These are phyloP conservation scores for Ceyx cyanopectus DNA, from an alignment of 2,113 vertebrate genomes.

Conservation along the genomic window DNA sequence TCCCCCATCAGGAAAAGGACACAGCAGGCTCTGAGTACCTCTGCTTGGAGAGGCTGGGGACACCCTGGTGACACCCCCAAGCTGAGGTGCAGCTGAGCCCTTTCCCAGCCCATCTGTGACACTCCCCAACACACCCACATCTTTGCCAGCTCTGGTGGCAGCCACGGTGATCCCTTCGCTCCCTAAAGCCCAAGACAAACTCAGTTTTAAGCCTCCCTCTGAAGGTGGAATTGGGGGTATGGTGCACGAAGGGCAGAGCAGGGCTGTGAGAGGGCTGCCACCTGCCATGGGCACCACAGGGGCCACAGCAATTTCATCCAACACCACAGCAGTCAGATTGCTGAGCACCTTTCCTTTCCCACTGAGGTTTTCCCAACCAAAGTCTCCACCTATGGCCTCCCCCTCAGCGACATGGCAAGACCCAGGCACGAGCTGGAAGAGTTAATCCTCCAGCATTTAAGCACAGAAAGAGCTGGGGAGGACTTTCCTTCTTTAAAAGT, in stretches of 20 bases:
- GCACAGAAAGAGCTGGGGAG: background rate
- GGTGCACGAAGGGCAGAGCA: accelerated
- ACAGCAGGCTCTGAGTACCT: background rate
- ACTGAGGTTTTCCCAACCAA: background rate
- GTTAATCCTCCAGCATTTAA: conserved; percentile 59
- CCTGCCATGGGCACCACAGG: accelerated
- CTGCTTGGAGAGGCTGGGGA: background rate
- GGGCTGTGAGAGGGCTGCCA: background rate
- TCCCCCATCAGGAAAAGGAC: background rate
- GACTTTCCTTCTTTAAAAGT: conserved; percentile 79
- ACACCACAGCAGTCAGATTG: background rate
- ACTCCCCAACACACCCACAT: background rate
- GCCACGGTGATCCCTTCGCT: background rate
- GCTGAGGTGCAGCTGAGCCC: background rate
- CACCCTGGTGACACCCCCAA: accelerated
- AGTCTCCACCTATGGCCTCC: accelerated
- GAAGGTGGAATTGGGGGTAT: background rate
- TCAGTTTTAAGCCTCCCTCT: background rate
- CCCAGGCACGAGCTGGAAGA: background rate
- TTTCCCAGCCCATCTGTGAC: accelerated
- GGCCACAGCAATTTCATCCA: background rate
- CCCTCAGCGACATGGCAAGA: accelerated
- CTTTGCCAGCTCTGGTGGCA: accelerated
- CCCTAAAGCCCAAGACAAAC: background rate
- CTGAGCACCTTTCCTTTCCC: background rate